A percentile compares a stretch with the other conserved stretches of the same genome.
These are phyloP conservation scores for Euthynnus affinis DNA, from an alignment of 2,797 vertebrate genomes.

Conservation along the genomic window DNA sequence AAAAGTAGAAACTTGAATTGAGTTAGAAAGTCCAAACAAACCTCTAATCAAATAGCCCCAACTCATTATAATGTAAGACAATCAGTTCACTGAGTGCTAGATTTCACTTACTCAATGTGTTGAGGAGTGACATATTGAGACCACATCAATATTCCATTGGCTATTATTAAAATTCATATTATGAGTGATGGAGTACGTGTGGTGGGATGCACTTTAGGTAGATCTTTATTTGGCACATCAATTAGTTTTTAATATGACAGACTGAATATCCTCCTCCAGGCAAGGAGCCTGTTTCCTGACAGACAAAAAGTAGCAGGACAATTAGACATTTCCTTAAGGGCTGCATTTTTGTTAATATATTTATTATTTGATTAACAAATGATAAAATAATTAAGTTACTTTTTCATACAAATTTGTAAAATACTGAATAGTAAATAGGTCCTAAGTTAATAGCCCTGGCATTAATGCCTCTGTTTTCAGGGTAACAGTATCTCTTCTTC, in stretches of 20 bases:
- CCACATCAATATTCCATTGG: conserved; percentile 63
- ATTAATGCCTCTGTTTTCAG: background rate
- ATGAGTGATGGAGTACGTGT: conserved; percentile 25
- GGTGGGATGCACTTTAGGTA: background rate
- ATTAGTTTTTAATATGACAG: conserved; percentile 50
- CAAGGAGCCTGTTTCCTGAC: background rate
- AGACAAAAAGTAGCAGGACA: conserved; percentile 11
- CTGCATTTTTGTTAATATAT: background rate
- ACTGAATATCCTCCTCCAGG: conserved; percentile 18
- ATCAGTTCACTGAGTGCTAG: conserved; percentile 16
- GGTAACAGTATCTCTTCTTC: background rate
- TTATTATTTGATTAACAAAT: conserved; percentile 5
- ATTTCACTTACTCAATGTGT: conserved; percentile 47
- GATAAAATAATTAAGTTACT: background rate
- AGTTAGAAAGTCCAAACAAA: conserved; percentile 6
- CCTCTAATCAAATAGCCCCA: conserved; percentile 23
- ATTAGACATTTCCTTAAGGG: background rate
- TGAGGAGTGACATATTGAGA: conserved; percentile 62
- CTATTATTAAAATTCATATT: conserved; percentile 64
- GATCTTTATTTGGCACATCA: conserved; percentile 60
- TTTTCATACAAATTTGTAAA: background rate
- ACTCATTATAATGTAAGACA: conserved; percentile 37
- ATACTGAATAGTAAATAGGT: background rate
- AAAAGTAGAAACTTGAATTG: conserved; percentile 6
- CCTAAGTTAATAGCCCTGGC: background rate